phyloP scores from a whole-genome alignment of 1,140 invertebrate species.

The Drosophila neocordata region DNA sequence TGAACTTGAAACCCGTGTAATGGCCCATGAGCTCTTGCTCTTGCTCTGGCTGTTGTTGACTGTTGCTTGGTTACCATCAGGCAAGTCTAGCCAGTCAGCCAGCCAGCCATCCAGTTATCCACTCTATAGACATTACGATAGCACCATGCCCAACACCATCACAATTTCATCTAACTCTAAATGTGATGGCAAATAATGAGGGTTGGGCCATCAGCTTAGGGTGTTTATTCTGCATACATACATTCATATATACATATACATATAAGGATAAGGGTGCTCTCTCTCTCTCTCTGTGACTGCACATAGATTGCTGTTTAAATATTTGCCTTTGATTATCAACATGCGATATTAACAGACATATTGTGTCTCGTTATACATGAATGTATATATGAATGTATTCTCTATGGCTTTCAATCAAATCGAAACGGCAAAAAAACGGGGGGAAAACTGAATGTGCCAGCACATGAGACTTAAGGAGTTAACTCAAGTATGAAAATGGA shows the following conservation, averaged over 20 bases:
- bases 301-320: constrained; percentile 72
- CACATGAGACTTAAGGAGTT: constrained; percentile 6
- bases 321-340: constrained; percentile 77
- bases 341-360: constrained; percentile 53
- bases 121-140: not conserved
- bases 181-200: constrained; percentile 14
- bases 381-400: constrained; percentile 22
- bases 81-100: not conserved
- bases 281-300: not conserved
- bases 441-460: constrained; percentile 12
- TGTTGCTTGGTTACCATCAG: not conserved
- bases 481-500: not conserved
- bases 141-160: not conserved
- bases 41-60: too few species aligned
- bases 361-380: constrained; percentile 10
- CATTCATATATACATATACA: not conserved
- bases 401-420: constrained; percentile 38
- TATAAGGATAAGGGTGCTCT: not conserved
- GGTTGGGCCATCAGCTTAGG: not conserved
- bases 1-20: constrained; percentile 48
- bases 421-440: not conserved
- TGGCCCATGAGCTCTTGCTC: constrained; percentile 18
- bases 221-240: constrained; percentile 4
- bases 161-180: not conserved
- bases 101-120: not conserved